Percentiles rank a stretch among this genome's conserved stretches.
Conservation (phyloP, 2,797 vertebrate species). For the Petrocephalus sullivani region DNA sequence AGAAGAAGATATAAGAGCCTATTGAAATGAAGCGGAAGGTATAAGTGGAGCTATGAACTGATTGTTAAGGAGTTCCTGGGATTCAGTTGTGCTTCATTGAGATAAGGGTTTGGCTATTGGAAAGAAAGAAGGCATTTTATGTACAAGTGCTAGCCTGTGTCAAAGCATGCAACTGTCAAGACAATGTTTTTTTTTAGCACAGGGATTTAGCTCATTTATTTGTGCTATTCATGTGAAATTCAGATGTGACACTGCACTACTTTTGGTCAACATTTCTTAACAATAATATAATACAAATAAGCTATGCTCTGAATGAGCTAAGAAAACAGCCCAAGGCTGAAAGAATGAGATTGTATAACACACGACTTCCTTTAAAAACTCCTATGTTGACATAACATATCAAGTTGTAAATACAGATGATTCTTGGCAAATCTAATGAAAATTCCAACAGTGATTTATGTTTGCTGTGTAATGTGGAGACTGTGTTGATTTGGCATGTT, state of each 20-base stretch:
- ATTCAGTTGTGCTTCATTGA: not conserved
- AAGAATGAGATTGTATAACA: not conserved
- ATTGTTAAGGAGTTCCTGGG: not conserved
- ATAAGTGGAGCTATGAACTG: not conserved
- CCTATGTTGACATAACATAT: not conserved
- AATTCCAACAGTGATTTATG: not conserved
- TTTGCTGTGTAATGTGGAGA: not conserved
- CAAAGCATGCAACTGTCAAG: not conserved
- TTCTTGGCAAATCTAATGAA: not conserved
- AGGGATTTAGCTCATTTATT: not conserved
- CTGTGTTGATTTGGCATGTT: not conserved
- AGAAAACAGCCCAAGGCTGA: not conserved
- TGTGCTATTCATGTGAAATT: not conserved
- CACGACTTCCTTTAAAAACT: not conserved
- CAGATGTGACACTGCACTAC: not conserved
- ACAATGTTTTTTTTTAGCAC: not conserved
- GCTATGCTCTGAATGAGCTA: not conserved
- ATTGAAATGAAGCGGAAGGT: constrained; percentile 1
- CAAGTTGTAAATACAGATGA: not conserved
- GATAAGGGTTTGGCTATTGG: constrained; percentile 10
- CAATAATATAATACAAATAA: not conserved
- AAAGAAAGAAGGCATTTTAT: not conserved
- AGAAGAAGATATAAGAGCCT: not conserved
- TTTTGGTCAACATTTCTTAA: not conserved
- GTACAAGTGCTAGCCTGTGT: not conserved